Evolutionary conservation across 2,888 invertebrate genomes (phyloP).

Genomic region (Epinotia bilunana): DNA sequence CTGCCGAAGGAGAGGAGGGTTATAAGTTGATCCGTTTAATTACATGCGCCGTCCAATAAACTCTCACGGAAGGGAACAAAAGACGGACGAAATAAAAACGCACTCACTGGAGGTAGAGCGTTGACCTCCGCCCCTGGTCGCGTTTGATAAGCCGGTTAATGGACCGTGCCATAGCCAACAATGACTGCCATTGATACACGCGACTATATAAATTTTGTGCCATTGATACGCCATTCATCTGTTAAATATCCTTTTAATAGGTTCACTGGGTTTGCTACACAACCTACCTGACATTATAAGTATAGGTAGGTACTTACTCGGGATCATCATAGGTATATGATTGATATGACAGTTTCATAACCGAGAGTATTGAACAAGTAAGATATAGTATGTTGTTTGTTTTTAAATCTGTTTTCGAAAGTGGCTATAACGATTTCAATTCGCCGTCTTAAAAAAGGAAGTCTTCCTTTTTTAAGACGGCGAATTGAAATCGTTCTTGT

Average conservation of each 20-base stretch:
- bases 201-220: constrained; percentile 37
- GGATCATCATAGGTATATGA: background rate
- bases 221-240: constrained; percentile 44
- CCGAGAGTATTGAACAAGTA: no score
- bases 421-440: no score
- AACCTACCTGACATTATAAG: background rate
- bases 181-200: constrained; percentile 43
- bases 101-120: constrained; percentile 33
- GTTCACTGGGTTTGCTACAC: constrained; percentile 33
- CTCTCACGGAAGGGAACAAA: constrained; percentile 40
- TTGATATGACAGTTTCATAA: background rate
- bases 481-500: no score
- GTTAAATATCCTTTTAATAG: constrained; percentile 38
- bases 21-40: constrained; percentile 2
- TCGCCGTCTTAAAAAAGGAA: no score
- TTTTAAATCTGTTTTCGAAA: no score
- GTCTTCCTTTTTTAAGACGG: no score
- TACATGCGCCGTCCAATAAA: constrained; percentile 15
- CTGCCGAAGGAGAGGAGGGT: no score
- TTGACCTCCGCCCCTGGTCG: constrained; percentile 43
- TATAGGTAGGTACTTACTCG: background rate
- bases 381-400: no score
- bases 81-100: constrained; percentile 40
- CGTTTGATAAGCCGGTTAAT: constrained; percentile 44
- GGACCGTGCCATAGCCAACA: constrained; percentile 41